Percentiles rank a stretch among this genome's conserved stretches.
phyloP scores from a whole-genome alignment of 1,140 invertebrate genomes.

The Trissolcus basalis region DNA sequence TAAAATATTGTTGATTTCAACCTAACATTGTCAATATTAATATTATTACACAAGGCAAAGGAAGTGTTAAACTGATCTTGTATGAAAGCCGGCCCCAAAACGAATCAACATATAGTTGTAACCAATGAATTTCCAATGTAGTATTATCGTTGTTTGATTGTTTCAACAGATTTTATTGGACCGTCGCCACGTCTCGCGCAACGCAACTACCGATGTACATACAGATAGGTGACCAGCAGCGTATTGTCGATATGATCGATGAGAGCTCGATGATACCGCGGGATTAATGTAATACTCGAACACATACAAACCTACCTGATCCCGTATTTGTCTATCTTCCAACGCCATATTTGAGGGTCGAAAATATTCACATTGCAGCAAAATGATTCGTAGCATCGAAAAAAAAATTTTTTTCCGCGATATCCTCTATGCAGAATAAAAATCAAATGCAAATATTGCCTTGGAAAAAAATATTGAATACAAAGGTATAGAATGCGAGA shows the following conservation, averaged over 20 bases:
- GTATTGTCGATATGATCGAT: conserved; percentile 34
- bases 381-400: no score
- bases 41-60: conserved; percentile 2
- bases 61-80: conserved; percentile 18
- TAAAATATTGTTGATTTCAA: conserved; percentile 8
- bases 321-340: background rate
- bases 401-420: no score
- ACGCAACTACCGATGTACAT: conserved; percentile 54
- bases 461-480: no score
- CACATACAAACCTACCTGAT: conserved; percentile 1
- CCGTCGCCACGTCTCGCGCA: conserved; percentile 70
- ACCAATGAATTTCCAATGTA: conserved; percentile 69
- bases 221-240: conserved; percentile 4
- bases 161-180: conserved; percentile 75
- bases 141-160: conserved; percentile 75
- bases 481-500: no score
- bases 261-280: conserved; percentile 17
- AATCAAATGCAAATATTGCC: no score
- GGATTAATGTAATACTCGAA: conserved; percentile 26
- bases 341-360: conserved; percentile 14
- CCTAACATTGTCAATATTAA: conserved; percentile 51
- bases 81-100: conserved; percentile 50
- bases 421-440: no score
- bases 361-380: background rate
- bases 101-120: conserved; percentile 64